Percentiles rank a stretch among this genome's conserved stretches.
phyloP scores from a whole-genome alignment of 2,888 invertebrate species.

The Podotricha telesiphe region DNA sequence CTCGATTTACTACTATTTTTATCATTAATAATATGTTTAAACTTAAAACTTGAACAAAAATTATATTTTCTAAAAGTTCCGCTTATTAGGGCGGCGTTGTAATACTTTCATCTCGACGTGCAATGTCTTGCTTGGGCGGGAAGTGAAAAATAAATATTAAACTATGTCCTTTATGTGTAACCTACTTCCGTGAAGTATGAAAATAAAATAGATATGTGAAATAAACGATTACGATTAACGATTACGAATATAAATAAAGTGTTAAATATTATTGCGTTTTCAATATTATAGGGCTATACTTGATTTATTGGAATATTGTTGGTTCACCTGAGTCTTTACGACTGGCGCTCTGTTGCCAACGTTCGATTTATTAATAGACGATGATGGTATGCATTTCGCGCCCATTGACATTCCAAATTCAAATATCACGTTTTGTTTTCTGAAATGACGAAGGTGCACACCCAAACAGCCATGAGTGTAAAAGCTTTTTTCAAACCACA shows the following conservation, averaged over 20 bases:
- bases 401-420: constrained; percentile 49
- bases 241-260: too few relatives aligned
- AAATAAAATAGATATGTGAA: not conserved
- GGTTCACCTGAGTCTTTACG: constrained; percentile 49
- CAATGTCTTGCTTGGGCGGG: too few relatives aligned
- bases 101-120: too few relatives aligned
- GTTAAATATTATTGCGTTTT: constrained; percentile 3
- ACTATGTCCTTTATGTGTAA: too few relatives aligned
- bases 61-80: too few relatives aligned
- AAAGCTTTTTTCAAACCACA: constrained; percentile 13
- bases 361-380: constrained; percentile 45
- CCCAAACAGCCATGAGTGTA: constrained; percentile 18
- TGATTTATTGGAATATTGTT: constrained; percentile 46
- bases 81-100: too few relatives aligned
- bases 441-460: constrained; percentile 26
- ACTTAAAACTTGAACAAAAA: too few relatives aligned
- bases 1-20: too few relatives aligned
- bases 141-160: too few relatives aligned
- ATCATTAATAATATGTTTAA: too few relatives aligned
- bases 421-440: constrained; percentile 41
- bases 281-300: constrained; percentile 38
- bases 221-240: not conserved
- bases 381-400: constrained; percentile 44
- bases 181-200: not conserved
- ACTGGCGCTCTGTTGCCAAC: constrained; percentile 47